Conservation (phyloP, 2,888 invertebrate species). For the Mimumesa dahlbomi region DNA sequence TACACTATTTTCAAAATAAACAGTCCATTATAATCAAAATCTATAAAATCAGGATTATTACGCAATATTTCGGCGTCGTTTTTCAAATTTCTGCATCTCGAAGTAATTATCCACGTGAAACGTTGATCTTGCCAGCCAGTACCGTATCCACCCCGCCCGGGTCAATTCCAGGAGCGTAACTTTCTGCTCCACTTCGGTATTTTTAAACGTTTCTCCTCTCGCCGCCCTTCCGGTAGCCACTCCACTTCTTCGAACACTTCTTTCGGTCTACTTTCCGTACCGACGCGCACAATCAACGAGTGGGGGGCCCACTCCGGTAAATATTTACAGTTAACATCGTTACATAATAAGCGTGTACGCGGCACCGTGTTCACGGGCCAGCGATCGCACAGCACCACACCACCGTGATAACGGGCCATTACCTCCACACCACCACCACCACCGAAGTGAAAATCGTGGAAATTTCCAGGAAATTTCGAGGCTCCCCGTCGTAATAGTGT, state of each 20-base stretch:
- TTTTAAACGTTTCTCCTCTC: constrained; percentile 68
- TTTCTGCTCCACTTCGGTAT: constrained; percentile 74
- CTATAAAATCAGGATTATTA: too few relatives aligned
- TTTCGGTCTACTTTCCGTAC: constrained; percentile 73
- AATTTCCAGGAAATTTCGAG: too few relatives aligned
- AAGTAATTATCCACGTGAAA: too few relatives aligned
- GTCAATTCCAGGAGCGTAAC: constrained; percentile 57
- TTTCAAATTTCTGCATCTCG: too few relatives aligned
- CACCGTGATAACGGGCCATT: constrained; percentile 63
- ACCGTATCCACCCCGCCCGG: constrained; percentile 13
- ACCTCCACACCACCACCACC: constrained; percentile 47
- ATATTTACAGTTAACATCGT: constrained; percentile 78
- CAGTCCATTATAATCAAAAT: too few relatives aligned
- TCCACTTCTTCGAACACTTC: constrained; percentile 47
- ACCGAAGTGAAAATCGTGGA: too few relatives aligned
- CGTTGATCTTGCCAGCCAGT: constrained; percentile 3
- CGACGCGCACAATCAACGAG: constrained; percentile 43
- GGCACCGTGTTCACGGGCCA: constrained; percentile 50
- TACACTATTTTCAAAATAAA: too few relatives aligned
- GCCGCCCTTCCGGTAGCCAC: constrained; percentile 38
- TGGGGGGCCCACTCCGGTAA: constrained; percentile 68
- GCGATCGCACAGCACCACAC: constrained; percentile 35
- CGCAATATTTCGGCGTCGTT: too few relatives aligned
- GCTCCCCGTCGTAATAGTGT: too few relatives aligned
- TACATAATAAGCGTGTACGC: constrained; percentile 71